Base-by-base conservation (phyloP, 2,888 invertebrate genomes). In the Drosophila paranaensis region DNA sequence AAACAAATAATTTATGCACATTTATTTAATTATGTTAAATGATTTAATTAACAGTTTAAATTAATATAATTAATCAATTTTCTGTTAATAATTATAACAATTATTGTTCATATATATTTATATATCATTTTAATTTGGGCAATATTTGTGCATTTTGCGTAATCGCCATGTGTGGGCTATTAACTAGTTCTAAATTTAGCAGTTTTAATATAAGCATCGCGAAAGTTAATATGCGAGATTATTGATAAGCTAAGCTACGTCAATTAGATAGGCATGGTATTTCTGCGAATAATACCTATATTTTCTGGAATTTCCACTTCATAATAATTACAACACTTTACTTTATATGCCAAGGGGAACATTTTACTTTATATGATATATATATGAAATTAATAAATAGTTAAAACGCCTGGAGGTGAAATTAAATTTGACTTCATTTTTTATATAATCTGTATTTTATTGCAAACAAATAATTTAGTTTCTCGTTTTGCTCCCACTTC, bases 221-320 rank as follows among this genome's bases (percentile, higher is more conserved):
- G 13, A 33, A 33, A 50, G 33, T 13, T 39, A 37, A 25, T 39
- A n/a, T 10, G 6, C 0, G 27, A 5, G 6, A 50, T 50, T 61
- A 63, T 5, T 2, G 53, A 60, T 53, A 37, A 39, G 37, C 13
- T 42, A 64, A 50, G n/a, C 2, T 10, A 33, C 35, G 37, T 25
- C 27, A 43, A 37, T 27, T n/a, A 54, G 50, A 70, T 76, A 55
- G 57, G 46, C 20, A 14, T 40, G 25, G 48, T 50, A 20, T 16
- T 56, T 56, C 27, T 6, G n/a, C 27, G 53, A 53, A 53, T 35
- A 39, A 20, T 35, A n/a, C 16, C 14, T 30, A 6, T 48, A 20
- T 20, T 48, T 58, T 30, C 14, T 39, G 30, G 48, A 58, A 48
- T 30, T 2, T 5, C 11, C 30, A 39, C 8, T 37, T 27, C 27